phyloP scores from a whole-genome alignment of 2,113 vertebrate species.

The Zootoca vivipara region DNA sequence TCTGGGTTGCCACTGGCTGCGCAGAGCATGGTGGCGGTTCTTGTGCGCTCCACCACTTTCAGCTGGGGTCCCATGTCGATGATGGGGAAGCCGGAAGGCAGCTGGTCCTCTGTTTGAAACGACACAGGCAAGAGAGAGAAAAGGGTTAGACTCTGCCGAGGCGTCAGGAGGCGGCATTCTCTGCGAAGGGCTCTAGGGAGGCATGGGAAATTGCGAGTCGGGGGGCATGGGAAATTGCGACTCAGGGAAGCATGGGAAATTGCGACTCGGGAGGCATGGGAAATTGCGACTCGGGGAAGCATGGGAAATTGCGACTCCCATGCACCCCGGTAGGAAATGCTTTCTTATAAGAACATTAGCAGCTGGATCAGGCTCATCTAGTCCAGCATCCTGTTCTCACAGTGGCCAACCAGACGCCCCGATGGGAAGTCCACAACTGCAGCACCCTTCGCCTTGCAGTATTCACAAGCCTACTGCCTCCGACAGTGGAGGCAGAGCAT shows the following conservation, averaged over 20 bases:
- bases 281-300: background rate
- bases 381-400: no score
- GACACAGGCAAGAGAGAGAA: background rate
- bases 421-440: no score
- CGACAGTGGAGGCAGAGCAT: no score
- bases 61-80: slow-evolving; percentile 99
- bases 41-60: slow-evolving; percentile 95
- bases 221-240: background rate
- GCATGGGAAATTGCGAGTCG: background rate
- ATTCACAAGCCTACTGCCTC: no score
- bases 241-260: background rate
- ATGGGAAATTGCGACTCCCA: background rate
- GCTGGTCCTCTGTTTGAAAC: slow-evolving; percentile 87
- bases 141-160: rapidly evolving
- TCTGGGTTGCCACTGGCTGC: slow-evolving; percentile 96
- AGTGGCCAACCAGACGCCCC: no score
- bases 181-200: background rate
- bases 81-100: slow-evolving; percentile 94
- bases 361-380: no score
- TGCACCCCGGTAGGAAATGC: background rate
- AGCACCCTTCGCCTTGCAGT: no score
- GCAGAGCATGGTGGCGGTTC: slow-evolving; percentile 97
- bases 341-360: background rate
- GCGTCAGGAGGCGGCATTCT: rapidly evolving
- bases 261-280: no score